Evolutionary conservation across 2,113 vertebrate species (phyloP).

Genomic region (Callochromis pleurospilus): DNA sequence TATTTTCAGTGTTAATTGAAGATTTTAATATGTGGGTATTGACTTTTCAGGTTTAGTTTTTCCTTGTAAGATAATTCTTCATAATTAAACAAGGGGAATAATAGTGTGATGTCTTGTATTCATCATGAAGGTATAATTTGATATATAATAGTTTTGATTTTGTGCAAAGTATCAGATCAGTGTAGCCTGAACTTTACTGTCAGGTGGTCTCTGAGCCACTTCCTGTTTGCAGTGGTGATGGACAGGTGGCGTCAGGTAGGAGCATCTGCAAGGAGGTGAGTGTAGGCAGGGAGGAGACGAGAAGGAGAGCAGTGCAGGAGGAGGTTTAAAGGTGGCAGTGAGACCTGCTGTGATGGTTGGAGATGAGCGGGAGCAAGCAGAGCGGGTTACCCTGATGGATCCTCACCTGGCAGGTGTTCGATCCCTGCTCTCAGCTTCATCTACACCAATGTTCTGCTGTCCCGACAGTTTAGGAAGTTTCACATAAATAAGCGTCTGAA

Average conservation of each 20-base stretch:
- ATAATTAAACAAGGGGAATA: background rate
- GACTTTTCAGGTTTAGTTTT: background rate
- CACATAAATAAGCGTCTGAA: background rate
- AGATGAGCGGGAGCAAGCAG: background rate
- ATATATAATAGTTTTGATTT: background rate
- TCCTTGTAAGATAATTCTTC: background rate
- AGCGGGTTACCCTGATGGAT: background rate
- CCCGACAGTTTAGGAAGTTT: background rate
- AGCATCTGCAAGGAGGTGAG: background rate
- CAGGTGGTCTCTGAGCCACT: background rate
- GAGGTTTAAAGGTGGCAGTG: background rate
- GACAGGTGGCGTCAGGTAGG: background rate
- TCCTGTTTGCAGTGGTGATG: background rate
- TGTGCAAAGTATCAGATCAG: background rate
- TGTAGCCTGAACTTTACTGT: background rate
- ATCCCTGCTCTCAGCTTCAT: background rate
- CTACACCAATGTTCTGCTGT: background rate
- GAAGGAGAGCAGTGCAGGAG: background rate
- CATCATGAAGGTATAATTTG: background rate
- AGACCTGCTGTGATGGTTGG: background rate
- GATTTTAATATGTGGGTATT: rapidly evolving
- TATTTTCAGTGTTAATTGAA: background rate
- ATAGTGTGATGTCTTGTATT: background rate
- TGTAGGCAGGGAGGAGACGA: background rate
- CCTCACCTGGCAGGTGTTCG: background rate